Evolutionary conservation across 1,140 invertebrate genomes (phyloP), one percentile per base, ranked within the genome.

Genomic region (Scaptomyza pallida): DNA sequence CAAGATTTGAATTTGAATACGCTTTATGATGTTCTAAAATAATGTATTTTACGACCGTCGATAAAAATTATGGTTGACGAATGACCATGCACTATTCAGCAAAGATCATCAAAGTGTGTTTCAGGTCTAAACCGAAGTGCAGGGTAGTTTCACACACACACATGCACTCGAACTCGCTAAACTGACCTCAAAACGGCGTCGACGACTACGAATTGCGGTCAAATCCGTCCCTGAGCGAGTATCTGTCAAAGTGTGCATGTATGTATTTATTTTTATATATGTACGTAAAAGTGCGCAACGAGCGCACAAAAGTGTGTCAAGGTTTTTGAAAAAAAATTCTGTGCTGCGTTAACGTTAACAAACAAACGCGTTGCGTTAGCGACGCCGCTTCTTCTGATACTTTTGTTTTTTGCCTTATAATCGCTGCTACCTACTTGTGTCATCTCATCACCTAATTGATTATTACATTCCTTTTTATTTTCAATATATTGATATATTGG

Each of bases 301-400:
- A 72, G 88, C 76, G 75, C 75, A 88, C 73, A 86, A 90, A 90
- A 90, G 85, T 90, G 86, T 90, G 89, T 90, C 89, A 90, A 90
- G 89, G 89, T 90, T 90, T 90, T 88, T 90, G 81, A 73, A 88
- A 89, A 90, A 30, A 30, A 88, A 90, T 88, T 88, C 88, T 86
- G 82, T 86, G 82, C 82, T 82, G 82, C 82, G 82, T 86, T 88
- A 82, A 86, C 81, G 74, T 74, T 74, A 63, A 63, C 65, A 65
- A 50, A 62, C 44, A 61, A 47, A 70, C 70, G 78, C 78, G 65
- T 77, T 77, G 81, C 81, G 81, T 65, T 62, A 70, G 54, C 78
- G 57, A 21, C 65, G 65, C 16, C 15, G 41, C 54, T 16, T 44
- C 61, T 45, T 54, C 61, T 86, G 37, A 61, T 64, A 70, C 72